phyloP scores from a whole-genome alignment of 2,888 invertebrate genomes.

The Limnephilus rhombicus region DNA sequence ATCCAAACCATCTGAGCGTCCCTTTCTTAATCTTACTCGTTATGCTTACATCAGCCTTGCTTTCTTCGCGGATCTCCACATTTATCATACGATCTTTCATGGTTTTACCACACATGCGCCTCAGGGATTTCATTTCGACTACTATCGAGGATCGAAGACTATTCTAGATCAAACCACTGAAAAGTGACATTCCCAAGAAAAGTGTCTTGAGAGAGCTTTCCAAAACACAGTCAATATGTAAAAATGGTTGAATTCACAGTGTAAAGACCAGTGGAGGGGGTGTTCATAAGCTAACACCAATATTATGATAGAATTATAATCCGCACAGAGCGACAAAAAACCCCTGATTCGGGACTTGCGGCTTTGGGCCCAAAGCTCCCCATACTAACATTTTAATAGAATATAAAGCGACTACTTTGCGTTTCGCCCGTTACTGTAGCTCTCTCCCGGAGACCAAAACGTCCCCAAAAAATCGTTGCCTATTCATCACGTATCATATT shows the following conservation, averaged over 20 bases:
- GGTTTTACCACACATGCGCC: no score
- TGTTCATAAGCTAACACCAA: background rate
- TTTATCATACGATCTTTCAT: no score
- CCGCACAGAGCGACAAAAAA: background rate
- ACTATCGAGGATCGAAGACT: no score
- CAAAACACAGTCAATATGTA: background rate
- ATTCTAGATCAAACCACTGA: no score
- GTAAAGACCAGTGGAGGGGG: no score
- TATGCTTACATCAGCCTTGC: no score
- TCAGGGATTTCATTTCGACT: no score
- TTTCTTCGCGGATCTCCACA: no score
- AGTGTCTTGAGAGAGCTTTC: no score
- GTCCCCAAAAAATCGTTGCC: background rate
- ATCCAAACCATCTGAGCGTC: no score
- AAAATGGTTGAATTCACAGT: background rate
- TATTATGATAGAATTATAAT: background rate
- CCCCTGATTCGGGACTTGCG: background rate
- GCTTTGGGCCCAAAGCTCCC: background rate
- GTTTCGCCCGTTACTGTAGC: constrained; percentile 13
- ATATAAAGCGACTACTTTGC: constrained; percentile 38
- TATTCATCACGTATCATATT: constrained; percentile 40
- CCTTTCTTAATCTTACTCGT: no score
- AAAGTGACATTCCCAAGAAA: no score
- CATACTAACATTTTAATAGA: constrained; percentile 39
- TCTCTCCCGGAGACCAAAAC: background rate